Base-by-base conservation (phyloP, 2,888 invertebrate species). In the Embidobia sp. region DNA sequence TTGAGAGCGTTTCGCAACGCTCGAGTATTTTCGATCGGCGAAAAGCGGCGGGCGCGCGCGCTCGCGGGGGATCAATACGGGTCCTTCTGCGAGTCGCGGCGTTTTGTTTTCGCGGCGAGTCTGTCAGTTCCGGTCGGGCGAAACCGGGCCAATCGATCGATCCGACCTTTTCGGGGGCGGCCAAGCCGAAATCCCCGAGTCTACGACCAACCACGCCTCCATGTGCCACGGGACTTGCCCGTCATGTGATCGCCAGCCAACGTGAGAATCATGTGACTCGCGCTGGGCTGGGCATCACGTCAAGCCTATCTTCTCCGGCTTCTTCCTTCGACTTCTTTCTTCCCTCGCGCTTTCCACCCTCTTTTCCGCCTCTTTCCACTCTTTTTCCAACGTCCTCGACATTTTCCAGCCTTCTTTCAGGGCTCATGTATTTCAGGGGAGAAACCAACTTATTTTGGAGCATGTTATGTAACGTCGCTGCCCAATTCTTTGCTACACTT, bases 51-150 rank as follows among this genome's bases (percentile, higher is more conserved):
- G 26, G 48, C 37, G 83, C 61, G 55, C 81, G 80, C 81, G 78
- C n/a, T n/a, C n/a, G n/a, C n/a, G n/a, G n/a, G n/a, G 85, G 87
- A 88, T 88, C 88, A 87, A 88, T 87, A 88, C 85, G 85, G 85
- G 87, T 85, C 84, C 84, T 84, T 84, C 85, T 82, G 79, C 63
- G 46, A 27, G 26, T 72, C 33, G 35, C 1, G 19, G 26, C 44
- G 22, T 44, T 44, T 44, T 44, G 44, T 44, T 44, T 44, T 44
- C 16, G 42, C 16, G 40, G 18, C 13, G 3, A 10, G 1, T 18
- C 11, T 46, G 16, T 46, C 19, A 31, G 31, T 33, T 51, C 13
- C 11, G 3, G 15, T 27, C 4, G 13, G 5, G 35, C 26, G 6
- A 26, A 26, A 26, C 18, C 16, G 2, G 27, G 15, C 7, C 27